Conservation (phyloP, 1,140 invertebrate species). For the Apis mellifera region DNA sequence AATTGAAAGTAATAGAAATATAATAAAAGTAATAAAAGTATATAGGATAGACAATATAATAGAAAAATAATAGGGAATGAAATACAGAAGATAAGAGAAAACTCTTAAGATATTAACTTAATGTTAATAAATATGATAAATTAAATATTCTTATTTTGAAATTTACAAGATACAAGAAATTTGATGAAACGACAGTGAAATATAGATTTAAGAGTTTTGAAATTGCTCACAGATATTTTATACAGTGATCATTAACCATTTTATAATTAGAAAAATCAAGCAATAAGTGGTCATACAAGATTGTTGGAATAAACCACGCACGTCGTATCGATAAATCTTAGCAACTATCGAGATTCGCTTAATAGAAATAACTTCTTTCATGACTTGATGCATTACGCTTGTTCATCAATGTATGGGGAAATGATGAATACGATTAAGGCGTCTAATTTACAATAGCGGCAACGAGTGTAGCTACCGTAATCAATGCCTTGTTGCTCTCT, state of each 20-base stretch:
- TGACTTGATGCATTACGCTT: constrained; percentile 23
- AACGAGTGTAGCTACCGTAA: constrained; percentile 4
- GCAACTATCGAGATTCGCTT: constrained; percentile 13
- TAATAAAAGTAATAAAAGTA: no score
- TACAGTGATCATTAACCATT: neutral
- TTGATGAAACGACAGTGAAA: no score
- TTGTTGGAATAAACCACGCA: neutral
- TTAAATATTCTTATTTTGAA: no score
- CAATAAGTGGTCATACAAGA: neutral
- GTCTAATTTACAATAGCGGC: constrained; percentile 17
- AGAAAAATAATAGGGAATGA: neutral
- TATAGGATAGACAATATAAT: neutral
- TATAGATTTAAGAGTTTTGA: neutral
- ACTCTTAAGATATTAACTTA: no score
- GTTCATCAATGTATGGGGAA: constrained; percentile 18
- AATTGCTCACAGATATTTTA: neutral
- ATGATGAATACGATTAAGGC: constrained; percentile 31
- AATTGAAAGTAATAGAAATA: no score
- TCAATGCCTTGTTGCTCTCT: constrained; percentile 21
- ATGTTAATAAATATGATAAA: no score
- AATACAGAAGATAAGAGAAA: neutral
- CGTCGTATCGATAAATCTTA: constrained; percentile 18
- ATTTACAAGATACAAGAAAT: no score
- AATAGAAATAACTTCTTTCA: constrained; percentile 10
- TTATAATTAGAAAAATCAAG: neutral